Evolutionary conservation across 2,113 vertebrate species (phyloP), one percentile per base, ranked within the genome.

Genomic region (Eublepharis macularius): DNA sequence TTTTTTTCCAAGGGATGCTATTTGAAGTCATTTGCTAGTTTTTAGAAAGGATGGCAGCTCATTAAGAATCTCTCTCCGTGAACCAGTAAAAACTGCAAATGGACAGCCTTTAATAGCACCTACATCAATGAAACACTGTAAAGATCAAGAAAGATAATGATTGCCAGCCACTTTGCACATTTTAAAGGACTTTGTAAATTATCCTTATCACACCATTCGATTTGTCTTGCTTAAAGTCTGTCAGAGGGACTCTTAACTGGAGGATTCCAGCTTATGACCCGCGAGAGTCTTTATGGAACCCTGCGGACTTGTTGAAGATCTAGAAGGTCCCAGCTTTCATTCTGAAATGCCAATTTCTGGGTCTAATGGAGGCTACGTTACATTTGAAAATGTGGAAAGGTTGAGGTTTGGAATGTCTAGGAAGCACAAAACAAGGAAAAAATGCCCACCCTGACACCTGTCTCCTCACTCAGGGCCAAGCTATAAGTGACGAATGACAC

Each of bases 21-120:
- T 36, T 92, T 82, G 88, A 88, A 80, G 90, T 70, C 0, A 51
- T 49, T 80, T 83, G 26, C 57, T 78, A 36, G 81, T 85, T 89
- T 92, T 81, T 14, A 72, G 89, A 86, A 77, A 47, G 29, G 39
- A 79, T 17, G 75, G 19, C 7, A 7, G 12, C 76, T 79, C 39
- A 43, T 85, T 78, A 85, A 54, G 34, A 57, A 80, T 36, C 2
- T 80, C 88, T 88, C 87, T 90, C 12, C 21, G 10, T 68, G 41
- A 12, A 47, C 63, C 51, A 80, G 29, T 51, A 65, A 9, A 89
- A 91, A 91, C 10, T 73, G 69, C 12, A 89, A 89, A 85, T 60
- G 60, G 49, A 57, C 16, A 63, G 32, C 43, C 75, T 79, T 70
- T 78, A 83, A 83, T 82, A 80, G 86, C 90, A 83, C 36, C 49